phyloP scores from a whole-genome alignment of 2,797 vertebrate genomes.

The Lemur catta region DNA sequence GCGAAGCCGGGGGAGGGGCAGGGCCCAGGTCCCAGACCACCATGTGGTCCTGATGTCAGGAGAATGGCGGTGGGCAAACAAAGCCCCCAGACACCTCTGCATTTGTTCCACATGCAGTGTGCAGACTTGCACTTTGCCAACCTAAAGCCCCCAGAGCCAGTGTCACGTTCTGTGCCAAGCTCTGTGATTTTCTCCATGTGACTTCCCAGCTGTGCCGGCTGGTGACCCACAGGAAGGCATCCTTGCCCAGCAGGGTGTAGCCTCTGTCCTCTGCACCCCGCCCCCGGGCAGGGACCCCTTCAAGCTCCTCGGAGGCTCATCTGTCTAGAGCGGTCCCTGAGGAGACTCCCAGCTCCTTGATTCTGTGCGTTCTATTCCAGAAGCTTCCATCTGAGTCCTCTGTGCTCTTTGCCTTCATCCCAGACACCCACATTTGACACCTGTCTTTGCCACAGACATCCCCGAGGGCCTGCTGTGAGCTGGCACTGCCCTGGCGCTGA shows the following conservation, averaged over 20 bases:
- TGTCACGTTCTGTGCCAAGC: rapidly evolving
- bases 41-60: rapidly evolving
- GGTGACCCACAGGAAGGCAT: rapidly evolving
- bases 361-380: neutral
- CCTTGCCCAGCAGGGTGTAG: too few relatives aligned
- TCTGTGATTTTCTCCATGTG: rapidly evolving
- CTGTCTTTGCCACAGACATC: too few relatives aligned
- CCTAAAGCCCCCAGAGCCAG: neutral
- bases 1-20: neutral
- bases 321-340: neutral
- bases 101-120: rapidly evolving
- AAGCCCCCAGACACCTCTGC: rapidly evolving
- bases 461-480: neutral
- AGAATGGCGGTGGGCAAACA: rapidly evolving
- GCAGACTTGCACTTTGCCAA: rapidly evolving
- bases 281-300: neutral
- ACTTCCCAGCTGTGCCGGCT: neutral
- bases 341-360: neutral
- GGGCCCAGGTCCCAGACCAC: neutral
- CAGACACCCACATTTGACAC: neutral
- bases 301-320: neutral
- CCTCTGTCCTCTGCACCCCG: neutral
- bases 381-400: neutral
- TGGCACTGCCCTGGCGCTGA: rapidly evolving
- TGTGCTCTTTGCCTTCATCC: neutral